Evolutionary conservation across 1,140 invertebrate species (phyloP).

Genomic region (Panagrolaimus sp.): DNA sequence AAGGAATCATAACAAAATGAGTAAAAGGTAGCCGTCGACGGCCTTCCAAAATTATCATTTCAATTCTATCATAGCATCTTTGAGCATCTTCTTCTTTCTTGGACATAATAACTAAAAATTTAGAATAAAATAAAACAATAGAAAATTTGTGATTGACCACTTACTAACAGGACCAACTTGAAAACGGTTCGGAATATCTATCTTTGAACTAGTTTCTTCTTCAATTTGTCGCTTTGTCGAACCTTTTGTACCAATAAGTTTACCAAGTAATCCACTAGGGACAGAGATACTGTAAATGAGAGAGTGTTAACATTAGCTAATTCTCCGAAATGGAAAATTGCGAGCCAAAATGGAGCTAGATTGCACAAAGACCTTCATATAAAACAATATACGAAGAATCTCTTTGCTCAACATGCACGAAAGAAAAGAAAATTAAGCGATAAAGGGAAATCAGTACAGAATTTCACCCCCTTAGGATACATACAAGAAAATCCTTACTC

Average conservation of each 20-base stretch:
- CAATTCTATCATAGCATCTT: not conserved
- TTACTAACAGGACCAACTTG: not conserved
- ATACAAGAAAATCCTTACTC: conserved; percentile 3
- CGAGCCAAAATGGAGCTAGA: no score
- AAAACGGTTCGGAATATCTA: not conserved
- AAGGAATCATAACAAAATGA: conserved; percentile 1
- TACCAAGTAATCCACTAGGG: not conserved
- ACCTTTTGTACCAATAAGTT: not conserved
- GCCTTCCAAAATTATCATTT: conserved; percentile 8
- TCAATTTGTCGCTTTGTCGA: not conserved
- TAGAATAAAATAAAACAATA: not conserved
- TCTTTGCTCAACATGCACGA: no score
- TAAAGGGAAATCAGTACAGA: not conserved
- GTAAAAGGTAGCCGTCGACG: not conserved
- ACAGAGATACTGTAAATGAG: not conserved
- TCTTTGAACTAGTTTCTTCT: not conserved
- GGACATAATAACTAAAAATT: not conserved
- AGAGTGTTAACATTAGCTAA: no score
- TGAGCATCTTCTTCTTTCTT: not conserved
- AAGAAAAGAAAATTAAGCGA: no score
- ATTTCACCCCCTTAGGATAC: not conserved
- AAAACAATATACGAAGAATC: no score
- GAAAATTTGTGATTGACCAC: not conserved
- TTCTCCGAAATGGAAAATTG: no score
- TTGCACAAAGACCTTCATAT: no score